phyloP scores from a whole-genome alignment of 1,140 invertebrate species.

The Habropoda laboriosa region DNA sequence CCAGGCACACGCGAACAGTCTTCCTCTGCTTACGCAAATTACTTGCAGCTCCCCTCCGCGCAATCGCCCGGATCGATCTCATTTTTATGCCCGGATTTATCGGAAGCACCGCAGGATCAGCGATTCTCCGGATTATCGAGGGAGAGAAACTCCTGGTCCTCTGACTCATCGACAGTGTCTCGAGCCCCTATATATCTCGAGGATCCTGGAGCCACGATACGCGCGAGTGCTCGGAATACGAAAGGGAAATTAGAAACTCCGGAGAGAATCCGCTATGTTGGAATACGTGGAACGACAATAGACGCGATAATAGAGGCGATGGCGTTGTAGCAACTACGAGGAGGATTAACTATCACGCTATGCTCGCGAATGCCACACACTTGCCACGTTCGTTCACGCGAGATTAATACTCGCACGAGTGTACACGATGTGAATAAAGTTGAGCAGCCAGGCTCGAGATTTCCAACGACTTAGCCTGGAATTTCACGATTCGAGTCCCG shows the following conservation, averaged over 20 bases:
- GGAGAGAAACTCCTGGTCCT: not conserved
- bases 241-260: constrained; percentile 13
- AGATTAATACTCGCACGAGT: constrained; percentile 12
- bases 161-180: constrained; percentile 11
- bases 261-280: not conserved
- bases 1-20: too few species aligned
- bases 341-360: constrained; percentile 1
- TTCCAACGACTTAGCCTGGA: not conserved
- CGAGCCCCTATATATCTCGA: not conserved
- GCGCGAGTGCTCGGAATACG: not conserved
- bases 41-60: not conserved
- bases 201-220: not conserved
- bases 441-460: not conserved
- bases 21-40: not conserved
- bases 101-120: not conserved
- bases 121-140: constrained; percentile 30
- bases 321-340: not conserved
- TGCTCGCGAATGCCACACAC: not conserved
- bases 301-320: not conserved
- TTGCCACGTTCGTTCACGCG: not conserved
- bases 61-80: constrained; percentile 8
- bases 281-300: not conserved
- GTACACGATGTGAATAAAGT: constrained; percentile 28
- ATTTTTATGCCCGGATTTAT: constrained; percentile 45
- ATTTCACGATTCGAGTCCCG: constrained; percentile 5